Evolutionary conservation across 2,113 vertebrate genomes (phyloP).

Genomic region (Seriola quinqueradiata): DNA sequence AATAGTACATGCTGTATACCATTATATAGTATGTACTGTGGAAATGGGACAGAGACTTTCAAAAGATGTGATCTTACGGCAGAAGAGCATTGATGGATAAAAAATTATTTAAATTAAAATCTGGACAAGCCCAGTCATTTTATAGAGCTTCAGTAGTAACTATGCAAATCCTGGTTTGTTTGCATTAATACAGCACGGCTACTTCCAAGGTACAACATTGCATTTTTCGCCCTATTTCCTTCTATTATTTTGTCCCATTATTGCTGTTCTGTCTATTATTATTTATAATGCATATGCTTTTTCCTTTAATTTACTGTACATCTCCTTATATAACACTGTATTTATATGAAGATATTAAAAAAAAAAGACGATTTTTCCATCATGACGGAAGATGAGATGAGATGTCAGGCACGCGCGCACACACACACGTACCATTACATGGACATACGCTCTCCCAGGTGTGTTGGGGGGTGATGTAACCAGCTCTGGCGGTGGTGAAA

Average conservation of each 20-base stretch:
- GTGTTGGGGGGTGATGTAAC: conserved; percentile 92
- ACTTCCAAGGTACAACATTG: not conserved
- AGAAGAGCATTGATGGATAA: no score
- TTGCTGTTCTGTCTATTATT: not conserved
- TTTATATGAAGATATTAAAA: no score
- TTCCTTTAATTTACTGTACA: no score
- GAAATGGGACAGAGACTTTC: no score
- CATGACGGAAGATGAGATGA: no score
- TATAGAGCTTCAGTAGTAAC: not conserved
- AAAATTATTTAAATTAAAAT: no score
- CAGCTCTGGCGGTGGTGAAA: conserved; percentile 91
- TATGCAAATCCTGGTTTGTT: not conserved
- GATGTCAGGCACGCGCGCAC: not conserved
- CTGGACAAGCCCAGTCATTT: not conserved
- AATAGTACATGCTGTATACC: no score
- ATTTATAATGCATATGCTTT: not conserved
- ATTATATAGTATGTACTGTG: no score
- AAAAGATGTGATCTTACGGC: no score
- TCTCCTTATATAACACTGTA: no score
- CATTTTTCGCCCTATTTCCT: not conserved
- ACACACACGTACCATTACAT: conserved; percentile 89
- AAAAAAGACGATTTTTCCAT: no score
- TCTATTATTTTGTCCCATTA: not conserved
- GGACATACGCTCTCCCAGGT: conserved; percentile 90
- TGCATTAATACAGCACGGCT: not conserved